phyloP scores from a whole-genome alignment of 2,113 vertebrate genomes.

The Sinocyclocheilus maitianheensis region DNA sequence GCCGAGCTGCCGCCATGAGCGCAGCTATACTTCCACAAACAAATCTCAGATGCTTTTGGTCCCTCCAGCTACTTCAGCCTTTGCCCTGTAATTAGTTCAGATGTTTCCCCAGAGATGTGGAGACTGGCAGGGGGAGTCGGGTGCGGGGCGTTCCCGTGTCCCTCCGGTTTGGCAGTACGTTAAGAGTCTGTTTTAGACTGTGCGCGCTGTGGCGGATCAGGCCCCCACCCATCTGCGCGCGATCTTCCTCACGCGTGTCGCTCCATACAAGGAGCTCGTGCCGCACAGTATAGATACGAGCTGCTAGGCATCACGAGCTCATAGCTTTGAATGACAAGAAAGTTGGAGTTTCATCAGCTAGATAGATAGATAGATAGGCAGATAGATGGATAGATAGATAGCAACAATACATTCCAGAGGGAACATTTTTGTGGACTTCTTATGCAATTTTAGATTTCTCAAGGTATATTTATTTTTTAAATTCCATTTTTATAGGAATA shows the following conservation, averaged over 20 bases:
- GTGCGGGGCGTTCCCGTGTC: slow-evolving; percentile 46
- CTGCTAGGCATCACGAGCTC: background rate
- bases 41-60: slow-evolving; percentile 14
- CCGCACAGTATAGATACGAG: background rate
- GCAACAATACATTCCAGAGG: too few relatives aligned
- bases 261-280: slow-evolving; percentile 42
- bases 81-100: background rate
- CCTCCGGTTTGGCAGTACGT: slow-evolving; percentile 43
- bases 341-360: background rate
- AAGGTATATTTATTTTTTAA: too few relatives aligned
- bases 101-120: background rate
- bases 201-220: slow-evolving; percentile 50
- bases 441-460: too few relatives aligned
- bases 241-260: slow-evolving; percentile 51
- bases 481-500: too few relatives aligned
- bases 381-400: background rate
- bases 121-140: background rate
- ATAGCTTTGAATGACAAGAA: background rate
- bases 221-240: slow-evolving; percentile 43
- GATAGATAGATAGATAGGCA: background rate
- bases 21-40: slow-evolving; percentile 26
- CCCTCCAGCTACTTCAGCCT: background rate
- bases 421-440: too few relatives aligned
- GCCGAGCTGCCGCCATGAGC: slow-evolving; percentile 31
- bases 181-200: slow-evolving; percentile 54